These are phyloP conservation scores for Archilochus colubris DNA, from an alignment of 2,113 vertebrate species.

Conservation along the genomic window DNA sequence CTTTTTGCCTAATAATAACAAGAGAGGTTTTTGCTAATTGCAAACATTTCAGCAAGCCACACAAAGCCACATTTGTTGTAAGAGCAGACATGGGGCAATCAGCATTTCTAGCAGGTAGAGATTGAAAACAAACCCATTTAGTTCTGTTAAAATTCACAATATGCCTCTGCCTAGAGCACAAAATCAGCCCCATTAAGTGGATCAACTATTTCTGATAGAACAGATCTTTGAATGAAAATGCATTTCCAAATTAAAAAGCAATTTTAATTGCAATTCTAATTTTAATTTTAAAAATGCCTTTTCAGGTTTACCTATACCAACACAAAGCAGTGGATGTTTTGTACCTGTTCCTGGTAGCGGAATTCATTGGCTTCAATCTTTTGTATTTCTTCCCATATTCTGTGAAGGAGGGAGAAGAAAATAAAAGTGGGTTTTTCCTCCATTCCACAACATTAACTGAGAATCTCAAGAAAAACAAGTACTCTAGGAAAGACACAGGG, in stretches of 20 bases:
- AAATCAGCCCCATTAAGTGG: not conserved
- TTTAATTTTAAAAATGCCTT: not conserved
- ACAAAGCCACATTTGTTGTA: not conserved
- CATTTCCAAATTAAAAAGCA: not conserved
- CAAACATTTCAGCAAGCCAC: not conserved
- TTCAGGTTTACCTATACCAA: not conserved
- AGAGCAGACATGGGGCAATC: not conserved
- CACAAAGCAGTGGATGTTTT: not conserved
- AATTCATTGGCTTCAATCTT: slow-evolving; percentile 97
- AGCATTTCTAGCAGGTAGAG: not conserved
- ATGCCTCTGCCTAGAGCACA: not conserved
- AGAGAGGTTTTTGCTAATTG: not conserved
- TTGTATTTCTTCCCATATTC: slow-evolving; percentile 97
- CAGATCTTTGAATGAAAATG: not conserved
- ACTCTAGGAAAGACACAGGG: not conserved
- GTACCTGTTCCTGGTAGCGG: slow-evolving; percentile 95
- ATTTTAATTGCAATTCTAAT: too few species aligned
- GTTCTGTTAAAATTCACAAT: not conserved
- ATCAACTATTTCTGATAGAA: not conserved
- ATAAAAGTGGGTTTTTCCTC: not conserved
- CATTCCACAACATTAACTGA: not conserved
- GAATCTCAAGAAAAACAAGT: not conserved
- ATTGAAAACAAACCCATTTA: not conserved
- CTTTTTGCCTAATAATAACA: not conserved
- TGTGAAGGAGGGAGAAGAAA: slow-evolving; percentile 58